Percentiles rank a stretch among this genome's conserved stretches.
These are phyloP conservation scores for Paedocypris micromegethes DNA, from an alignment of 2,797 vertebrate species.

Conservation along the genomic window DNA sequence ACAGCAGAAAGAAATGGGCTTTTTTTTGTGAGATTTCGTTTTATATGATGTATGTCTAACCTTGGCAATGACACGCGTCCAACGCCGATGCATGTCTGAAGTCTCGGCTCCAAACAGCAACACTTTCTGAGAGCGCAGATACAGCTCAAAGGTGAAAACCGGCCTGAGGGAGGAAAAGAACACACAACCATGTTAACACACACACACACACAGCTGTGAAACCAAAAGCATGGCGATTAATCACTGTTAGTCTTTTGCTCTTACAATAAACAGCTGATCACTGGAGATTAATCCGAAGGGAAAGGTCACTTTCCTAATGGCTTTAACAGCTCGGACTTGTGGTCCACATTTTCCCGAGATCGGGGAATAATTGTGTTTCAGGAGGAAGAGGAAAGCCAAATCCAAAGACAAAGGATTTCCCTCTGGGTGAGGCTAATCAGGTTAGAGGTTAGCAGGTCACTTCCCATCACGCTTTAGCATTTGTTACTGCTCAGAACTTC, in stretches of 20 bases:
- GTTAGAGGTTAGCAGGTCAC: constrained; percentile 6
- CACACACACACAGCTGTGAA: constrained; percentile 34
- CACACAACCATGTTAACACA: constrained; percentile 24
- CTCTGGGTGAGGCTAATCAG: constrained; percentile 10
- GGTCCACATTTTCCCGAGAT: constrained; percentile 19
- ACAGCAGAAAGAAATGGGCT: neutral
- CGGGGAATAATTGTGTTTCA: constrained; percentile 22
- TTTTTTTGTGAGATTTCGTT: constrained; percentile 12
- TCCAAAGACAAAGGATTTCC: constrained; percentile 9
- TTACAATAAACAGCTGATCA: constrained; percentile 41
- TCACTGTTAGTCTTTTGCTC: constrained; percentile 59
- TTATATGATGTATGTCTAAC: constrained; percentile 60
- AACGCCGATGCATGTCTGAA: constrained; percentile 79
- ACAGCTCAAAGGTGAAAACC: constrained; percentile 88
- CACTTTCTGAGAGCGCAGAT: constrained; percentile 79
- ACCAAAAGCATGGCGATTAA: constrained; percentile 60
- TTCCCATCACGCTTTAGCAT: neutral
- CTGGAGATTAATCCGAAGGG: constrained; percentile 35
- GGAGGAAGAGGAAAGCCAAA: constrained; percentile 1
- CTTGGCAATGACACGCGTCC: constrained; percentile 87
- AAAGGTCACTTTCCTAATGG: constrained; percentile 43
- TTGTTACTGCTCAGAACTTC: constrained; percentile 8
- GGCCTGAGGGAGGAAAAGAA: constrained; percentile 62
- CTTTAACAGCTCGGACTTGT: constrained; percentile 22
- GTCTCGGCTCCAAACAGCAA: constrained; percentile 85